Evolutionary conservation across 2,888 invertebrate genomes (phyloP), one percentile per base, ranked within the genome.

Genomic region (Amiota minor): DNA sequence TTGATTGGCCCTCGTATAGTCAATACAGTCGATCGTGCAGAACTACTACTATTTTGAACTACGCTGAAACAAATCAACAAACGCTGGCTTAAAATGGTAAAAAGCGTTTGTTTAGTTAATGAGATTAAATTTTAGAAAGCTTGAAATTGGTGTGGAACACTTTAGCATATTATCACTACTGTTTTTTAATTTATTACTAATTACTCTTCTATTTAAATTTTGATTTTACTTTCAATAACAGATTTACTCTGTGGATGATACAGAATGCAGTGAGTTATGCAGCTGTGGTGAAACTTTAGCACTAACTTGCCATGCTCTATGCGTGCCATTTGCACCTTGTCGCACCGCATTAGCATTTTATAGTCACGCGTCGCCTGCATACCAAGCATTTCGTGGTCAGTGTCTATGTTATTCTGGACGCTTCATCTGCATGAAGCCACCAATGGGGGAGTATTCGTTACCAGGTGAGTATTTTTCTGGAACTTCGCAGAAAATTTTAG

Each of bases 381-480:
- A 96, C 91, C 96, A 96, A 90, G 97, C 97, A 10, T 96, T 94
- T 89, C 92, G 96, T 56, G 96, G 97, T 56, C 93, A 96, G 75
- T 97, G 97, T 90, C 93, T 96, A 83, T 97, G 97, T 90, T 97
- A 97, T 91, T 96, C 96, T 23, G 96, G 97, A 50, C 94, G 95
- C 78, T 97, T 97, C 90, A 96, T 97, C 90, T 97, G 97, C 91
- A 96, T 96, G 95, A 93, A 96, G 86, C 97, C 97, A 72, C 92
- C 93, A 77, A 93, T 93, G 76, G 93, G 93, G 91, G 91, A 92
- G 87, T 90, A 90, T 81, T 82, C 85, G 74, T 80, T 90, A 76
- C 90, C 90, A 83, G 90, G 90, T 90, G 74, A 86, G 81, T 79
- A 47, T 18, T 47, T 35, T 18, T 12, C 1, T 14, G 46, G 9